Evolutionary conservation across 1,140 invertebrate genomes (phyloP).

Genomic region (Trichonephila clavata): DNA sequence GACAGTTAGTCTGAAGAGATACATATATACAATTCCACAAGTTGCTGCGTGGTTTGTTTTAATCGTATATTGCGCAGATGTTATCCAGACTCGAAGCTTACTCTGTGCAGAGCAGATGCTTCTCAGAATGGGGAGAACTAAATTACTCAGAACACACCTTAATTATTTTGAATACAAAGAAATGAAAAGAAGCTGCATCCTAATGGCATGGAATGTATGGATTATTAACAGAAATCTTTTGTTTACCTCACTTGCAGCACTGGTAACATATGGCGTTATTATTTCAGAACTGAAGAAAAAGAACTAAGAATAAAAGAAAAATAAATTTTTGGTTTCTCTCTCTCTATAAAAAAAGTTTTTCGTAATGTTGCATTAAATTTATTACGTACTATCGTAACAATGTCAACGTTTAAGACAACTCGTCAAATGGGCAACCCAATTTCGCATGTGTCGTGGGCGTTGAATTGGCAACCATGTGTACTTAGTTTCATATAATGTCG

Average conservation of each 20-base stretch:
- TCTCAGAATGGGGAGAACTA: too few species aligned
- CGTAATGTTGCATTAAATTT: too few species aligned
- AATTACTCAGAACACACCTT: too few species aligned
- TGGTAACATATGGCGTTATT: slow-evolving; percentile 1
- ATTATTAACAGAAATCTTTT: not conserved
- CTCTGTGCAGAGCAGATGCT: not conserved
- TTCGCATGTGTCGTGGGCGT: too few species aligned
- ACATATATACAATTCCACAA: not conserved
- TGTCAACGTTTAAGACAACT: too few species aligned
- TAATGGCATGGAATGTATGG: slow-evolving; percentile 17
- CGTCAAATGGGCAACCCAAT: too few species aligned
- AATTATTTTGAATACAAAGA: slow-evolving; percentile 32
- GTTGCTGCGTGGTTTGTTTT: not conserved
- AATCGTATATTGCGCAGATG: not conserved
- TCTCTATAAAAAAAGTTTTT: too few species aligned
- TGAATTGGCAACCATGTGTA: too few species aligned
- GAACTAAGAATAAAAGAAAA: too few species aligned
- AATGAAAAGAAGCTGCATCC: not conserved
- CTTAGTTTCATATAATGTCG: too few species aligned
- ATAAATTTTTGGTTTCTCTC: too few species aligned
- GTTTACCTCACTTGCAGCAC: not conserved
- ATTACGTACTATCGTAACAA: too few species aligned
- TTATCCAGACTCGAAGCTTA: not conserved
- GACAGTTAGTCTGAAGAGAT: not conserved
- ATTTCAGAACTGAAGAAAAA: slow-evolving; percentile 31